phyloP scores from a whole-genome alignment of 2,797 vertebrate genomes.

The Cryptoprocta ferox region DNA sequence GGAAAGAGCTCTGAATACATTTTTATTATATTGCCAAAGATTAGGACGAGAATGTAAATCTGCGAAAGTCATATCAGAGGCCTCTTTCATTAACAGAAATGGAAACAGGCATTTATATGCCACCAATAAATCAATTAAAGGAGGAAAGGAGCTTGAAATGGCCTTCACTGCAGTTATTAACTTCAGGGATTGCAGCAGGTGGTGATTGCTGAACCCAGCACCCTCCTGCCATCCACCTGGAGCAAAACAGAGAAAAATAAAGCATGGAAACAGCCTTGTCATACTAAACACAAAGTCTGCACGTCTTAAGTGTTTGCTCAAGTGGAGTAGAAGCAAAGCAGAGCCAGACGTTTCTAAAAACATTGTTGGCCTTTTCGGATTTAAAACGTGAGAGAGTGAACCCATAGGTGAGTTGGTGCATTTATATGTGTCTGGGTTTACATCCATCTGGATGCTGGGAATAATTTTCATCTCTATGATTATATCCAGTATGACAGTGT shows the following conservation, averaged over 20 bases:
- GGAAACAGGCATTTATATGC: conserved; percentile 77
- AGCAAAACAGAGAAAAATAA: neutral
- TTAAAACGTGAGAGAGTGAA: neutral
- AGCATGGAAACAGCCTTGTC: neutral
- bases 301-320: neutral
- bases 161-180: conserved; percentile 71
- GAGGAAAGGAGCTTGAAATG: conserved; percentile 66
- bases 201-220: conserved; percentile 51
- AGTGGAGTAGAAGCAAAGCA: neutral
- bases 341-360: neutral
- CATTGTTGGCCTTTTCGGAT: neutral
- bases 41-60: conserved; percentile 79
- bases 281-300: neutral
- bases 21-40: conserved; percentile 78
- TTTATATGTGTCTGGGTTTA: conserved; percentile 23
- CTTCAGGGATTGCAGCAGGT: conserved; percentile 47
- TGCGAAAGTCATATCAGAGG: conserved; percentile 73
- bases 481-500: neutral
- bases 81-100: conserved; percentile 81
- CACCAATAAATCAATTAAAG: conserved; percentile 82
- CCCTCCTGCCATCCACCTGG: conserved; percentile 4
- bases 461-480: conserved; percentile 23
- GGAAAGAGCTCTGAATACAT: conserved; percentile 73
- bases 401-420: neutral
- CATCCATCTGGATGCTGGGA: neutral